Evolutionary conservation across 2,888 invertebrate species (phyloP).

Genomic region (Apeira syringaria): DNA sequence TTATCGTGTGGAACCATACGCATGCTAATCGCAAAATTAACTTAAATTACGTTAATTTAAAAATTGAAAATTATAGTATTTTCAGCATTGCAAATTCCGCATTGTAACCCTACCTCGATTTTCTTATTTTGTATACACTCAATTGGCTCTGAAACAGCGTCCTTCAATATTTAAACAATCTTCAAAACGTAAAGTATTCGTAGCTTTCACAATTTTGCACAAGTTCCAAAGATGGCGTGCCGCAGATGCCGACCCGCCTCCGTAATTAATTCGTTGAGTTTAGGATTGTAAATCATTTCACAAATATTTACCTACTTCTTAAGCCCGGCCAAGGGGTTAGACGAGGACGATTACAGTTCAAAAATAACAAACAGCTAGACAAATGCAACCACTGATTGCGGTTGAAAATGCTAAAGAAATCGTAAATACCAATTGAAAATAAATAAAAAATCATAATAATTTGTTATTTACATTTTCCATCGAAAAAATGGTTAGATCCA

Average conservation of each 20-base stretch:
- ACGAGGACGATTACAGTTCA: neutral
- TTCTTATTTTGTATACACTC: too few species aligned
- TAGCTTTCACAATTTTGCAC: slow-evolving; percentile 36
- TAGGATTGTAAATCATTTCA: slow-evolving; percentile 22
- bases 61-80: too few species aligned
- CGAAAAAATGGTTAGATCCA: too few species aligned
- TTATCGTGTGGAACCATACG: too few species aligned
- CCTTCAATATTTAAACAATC: slow-evolving; percentile 43
- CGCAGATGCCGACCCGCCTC: slow-evolving; percentile 22
- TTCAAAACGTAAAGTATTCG: slow-evolving; percentile 47
- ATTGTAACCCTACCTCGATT: too few species aligned
- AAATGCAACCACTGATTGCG: neutral
- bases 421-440: too few species aligned
- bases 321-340: slow-evolving; percentile 3
- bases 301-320: slow-evolving; percentile 24
- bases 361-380: neutral
- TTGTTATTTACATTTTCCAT: too few species aligned
- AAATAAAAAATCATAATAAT: too few species aligned
- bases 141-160: slow-evolving; percentile 21
- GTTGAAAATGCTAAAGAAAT: too few species aligned
- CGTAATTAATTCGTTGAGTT: slow-evolving; percentile 22
- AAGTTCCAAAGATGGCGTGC: slow-evolving; percentile 21
- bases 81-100: too few species aligned
- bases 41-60: too few species aligned
- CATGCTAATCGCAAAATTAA: too few species aligned